Conservation (phyloP, 2,888 invertebrate genomes). For the Platycheirus albimanus region DNA sequence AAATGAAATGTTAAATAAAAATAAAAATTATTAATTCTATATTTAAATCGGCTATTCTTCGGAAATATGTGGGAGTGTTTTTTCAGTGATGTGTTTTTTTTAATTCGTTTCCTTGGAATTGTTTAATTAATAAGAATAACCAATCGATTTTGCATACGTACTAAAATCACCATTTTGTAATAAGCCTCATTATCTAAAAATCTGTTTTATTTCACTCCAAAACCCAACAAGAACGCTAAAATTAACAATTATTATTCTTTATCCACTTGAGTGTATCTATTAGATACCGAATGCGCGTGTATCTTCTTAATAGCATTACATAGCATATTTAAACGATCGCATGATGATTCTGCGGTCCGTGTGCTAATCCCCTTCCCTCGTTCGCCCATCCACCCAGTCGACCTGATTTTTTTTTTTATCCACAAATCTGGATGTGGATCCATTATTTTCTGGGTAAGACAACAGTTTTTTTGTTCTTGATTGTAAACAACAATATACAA, state of each 20-base stretch:
- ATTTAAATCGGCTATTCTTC: not conserved
- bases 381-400: conserved; percentile 2
- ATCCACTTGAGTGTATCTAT: conserved; percentile 28
- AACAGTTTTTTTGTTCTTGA: conserved; percentile 20
- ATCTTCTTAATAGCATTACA: conserved; percentile 29
- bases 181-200: too few species aligned
- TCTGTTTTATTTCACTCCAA: conserved; percentile 27
- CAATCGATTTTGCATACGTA: too few species aligned
- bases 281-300: conserved; percentile 21
- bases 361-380: not conserved
- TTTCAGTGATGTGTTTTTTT: too few species aligned
- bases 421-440: conserved; percentile 47
- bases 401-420: conserved; percentile 54
- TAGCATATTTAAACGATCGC: conserved; percentile 25
- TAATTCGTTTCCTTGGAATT: too few species aligned
- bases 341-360: conserved; percentile 25
- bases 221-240: conserved; percentile 19
- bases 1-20: not conserved
- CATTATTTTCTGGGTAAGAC: conserved; percentile 38
- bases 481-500: conserved; percentile 42
- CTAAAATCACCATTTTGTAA: not conserved
- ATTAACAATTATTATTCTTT: conserved; percentile 25
- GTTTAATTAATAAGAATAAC: not conserved
- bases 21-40: not conserved
- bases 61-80: not conserved